Base-by-base conservation (phyloP, 2,113 vertebrate genomes). In the Urocitellus parryii region DNA sequence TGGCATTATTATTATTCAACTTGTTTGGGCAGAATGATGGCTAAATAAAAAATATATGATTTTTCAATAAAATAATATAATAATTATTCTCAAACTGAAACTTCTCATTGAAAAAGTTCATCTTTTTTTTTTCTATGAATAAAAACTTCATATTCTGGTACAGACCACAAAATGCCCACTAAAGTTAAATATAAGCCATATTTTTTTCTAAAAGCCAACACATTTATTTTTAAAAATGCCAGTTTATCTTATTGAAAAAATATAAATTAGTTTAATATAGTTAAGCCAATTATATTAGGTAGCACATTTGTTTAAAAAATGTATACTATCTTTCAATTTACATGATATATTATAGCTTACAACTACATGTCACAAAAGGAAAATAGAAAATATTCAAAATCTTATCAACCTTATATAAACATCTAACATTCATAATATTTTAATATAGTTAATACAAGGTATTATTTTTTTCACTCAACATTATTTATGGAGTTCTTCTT, bases 311-410 rank as follows among this genome's bases (percentile, higher is more conserved):
- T 77, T 90, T 51, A 77, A 96, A 48, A 77, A 91, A 56, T 84
- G 82, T 78, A 25, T 51, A 45, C 65, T 56, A 67, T 77, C 74
- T 94, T 92, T 94, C 8, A 5, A 56, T 73, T 87, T 90, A 78
- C 1, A 61, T 94, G 61, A 29, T 11, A 76, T 0, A 4, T 56
- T 87, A 37, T 58, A 84, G 74, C 53, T 73, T 95, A 81, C 29
- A 95, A 51, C 16, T 53, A 61, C 2, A 48, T 65, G 16, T 56
- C 32, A 37, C 77, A 94, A 61, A 93, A 86, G 1, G 73, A 81
- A 94, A 72, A 61, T 29, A 39, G 65, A 76, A 94, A 93, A 77
- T 88, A 88, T 93, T 84, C 17, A 88, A 91, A 80, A 87, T 90
- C 22, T 96, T 53, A 76, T 70, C 42, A 88, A 58, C 8, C 29